These are phyloP conservation scores for Platanista minor DNA, from an alignment of 2,113 vertebrate species.

Conservation along the genomic window DNA sequence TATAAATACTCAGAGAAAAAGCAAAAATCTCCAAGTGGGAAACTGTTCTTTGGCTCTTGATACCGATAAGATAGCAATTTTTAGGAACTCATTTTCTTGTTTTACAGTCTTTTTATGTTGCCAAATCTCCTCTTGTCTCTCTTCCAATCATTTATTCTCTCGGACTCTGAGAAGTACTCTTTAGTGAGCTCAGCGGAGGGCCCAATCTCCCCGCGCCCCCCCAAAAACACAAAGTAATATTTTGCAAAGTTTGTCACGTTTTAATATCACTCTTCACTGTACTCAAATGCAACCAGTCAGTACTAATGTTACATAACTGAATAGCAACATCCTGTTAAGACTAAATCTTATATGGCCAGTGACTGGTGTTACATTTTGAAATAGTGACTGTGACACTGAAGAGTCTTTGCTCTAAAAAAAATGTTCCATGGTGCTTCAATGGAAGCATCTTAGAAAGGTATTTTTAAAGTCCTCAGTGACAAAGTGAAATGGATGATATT, in stretches of 20 bases:
- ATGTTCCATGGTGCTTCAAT: background rate
- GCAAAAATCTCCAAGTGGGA: background rate
- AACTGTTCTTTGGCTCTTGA: background rate
- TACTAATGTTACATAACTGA: background rate
- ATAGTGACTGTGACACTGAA: background rate
- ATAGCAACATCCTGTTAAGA: background rate
- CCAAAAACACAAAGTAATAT: background rate
- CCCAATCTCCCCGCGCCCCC: accelerated
- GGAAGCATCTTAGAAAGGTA: background rate
- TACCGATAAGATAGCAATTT: background rate
- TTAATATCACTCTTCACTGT: background rate
- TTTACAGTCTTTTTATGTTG: background rate
- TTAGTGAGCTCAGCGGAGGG: background rate
- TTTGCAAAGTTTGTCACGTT: background rate
- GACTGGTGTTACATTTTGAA: background rate
- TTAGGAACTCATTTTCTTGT: background rate
- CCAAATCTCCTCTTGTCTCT: background rate
- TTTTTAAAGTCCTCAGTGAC: background rate
- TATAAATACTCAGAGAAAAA: background rate
- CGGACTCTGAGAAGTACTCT: background rate
- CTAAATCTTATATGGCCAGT: background rate
- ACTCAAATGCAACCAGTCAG: background rate
- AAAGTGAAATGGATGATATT: background rate
- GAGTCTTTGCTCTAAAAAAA: background rate
- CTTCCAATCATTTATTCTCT: background rate